Evolutionary conservation across 2,888 invertebrate genomes (phyloP), one percentile per base, ranked within the genome.

Genomic region (Drosophila atripex): DNA sequence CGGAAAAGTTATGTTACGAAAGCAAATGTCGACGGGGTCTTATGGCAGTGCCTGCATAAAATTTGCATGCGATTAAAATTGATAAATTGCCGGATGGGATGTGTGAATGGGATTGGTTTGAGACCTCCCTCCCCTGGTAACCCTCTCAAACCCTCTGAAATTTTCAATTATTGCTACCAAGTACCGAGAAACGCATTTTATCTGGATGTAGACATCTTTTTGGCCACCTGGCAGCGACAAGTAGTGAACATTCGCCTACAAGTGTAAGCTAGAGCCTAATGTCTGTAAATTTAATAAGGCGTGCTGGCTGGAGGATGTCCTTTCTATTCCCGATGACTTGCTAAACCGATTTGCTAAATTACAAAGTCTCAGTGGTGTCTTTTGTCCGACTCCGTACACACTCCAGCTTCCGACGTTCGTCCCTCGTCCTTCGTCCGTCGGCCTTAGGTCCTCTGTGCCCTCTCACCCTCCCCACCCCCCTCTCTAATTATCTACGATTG

Each of bases 311-410:
- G 25, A 21, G 32, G 18, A 28, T 46, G n/a, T 51, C 30, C 35
- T 38, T 14, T 41, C n/a, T 47, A 55, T 70, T 61, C 71, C 64
- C 64, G 35, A 70, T 66, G 54, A 63, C 58, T 64, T 64, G 55
- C 69, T 86, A 87, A 87, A 85, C 82, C 88, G 88, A 87, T 87
- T 83, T 86, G 69, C 71, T 73, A 86, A 80, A 80, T 84, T 86
- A 77, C 85, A 80, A 73, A 73, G 71, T 70, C 73, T 58, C 38
- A 64, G 16, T 47, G 66, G 57, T 53, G 60, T 65, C 60, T 69
- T 60, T 75, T 72, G 66, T 64, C 55, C 45, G 25, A 18, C 39
- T 16, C 8, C 39, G 55, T 28, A 41, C 51, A 41, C 38, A 39
- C 39, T 46, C 51, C 51, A 45, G 7, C 21, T 7, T n/a, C 11